Percentiles rank a stretch among this genome's conserved stretches.
Evolutionary conservation across 2,113 vertebrate species (phyloP).

Genomic region (Phyllostomus hastatus): DNA sequence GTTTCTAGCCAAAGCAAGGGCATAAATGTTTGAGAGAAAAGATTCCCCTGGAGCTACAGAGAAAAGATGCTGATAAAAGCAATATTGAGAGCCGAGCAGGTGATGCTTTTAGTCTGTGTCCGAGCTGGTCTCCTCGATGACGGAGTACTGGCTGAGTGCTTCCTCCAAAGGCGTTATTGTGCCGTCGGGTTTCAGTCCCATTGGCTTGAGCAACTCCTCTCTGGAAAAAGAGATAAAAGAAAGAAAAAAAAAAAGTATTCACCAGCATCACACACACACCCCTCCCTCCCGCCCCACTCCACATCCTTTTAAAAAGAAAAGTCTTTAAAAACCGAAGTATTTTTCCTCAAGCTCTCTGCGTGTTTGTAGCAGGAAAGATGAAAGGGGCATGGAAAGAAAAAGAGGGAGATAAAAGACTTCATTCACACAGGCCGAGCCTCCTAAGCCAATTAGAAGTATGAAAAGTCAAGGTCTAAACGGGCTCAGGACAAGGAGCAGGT

Average conservation of each 20-base stretch:
- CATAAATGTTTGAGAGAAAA: conserved; percentile 80
- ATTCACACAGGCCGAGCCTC: conserved; percentile 78
- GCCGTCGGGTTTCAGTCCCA: conserved; percentile 94
- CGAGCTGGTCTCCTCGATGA: conserved; percentile 86
- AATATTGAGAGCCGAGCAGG: conserved; percentile 69
- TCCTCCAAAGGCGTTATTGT: conserved; percentile 95
- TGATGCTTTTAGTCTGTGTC: conserved; percentile 89
- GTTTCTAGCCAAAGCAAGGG: conserved; percentile 77
- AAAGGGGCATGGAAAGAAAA: conserved; percentile 76
- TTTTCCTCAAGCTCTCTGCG: conserved; percentile 71
- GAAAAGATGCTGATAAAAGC: conserved; percentile 74
- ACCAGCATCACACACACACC: conserved; percentile 73
- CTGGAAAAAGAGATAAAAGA: conserved; percentile 82
- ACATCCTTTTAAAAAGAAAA: conserved; percentile 68
- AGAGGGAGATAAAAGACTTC: conserved; percentile 76
- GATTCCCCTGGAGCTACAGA: conserved; percentile 75
- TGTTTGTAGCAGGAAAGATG: conserved; percentile 75
- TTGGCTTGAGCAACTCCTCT: conserved; percentile 95
- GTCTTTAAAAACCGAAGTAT: conserved; percentile 75
- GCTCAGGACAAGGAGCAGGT: conserved; percentile 77
- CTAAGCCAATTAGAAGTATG: conserved; percentile 82
- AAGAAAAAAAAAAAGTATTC: conserved; percentile 63
- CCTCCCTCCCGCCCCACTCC: conserved; percentile 48
- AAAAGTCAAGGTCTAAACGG: conserved; percentile 80
- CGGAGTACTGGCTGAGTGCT: conserved; percentile 83